Conservation (phyloP, 1,140 invertebrate species). For the Brachystomella parvula region DNA sequence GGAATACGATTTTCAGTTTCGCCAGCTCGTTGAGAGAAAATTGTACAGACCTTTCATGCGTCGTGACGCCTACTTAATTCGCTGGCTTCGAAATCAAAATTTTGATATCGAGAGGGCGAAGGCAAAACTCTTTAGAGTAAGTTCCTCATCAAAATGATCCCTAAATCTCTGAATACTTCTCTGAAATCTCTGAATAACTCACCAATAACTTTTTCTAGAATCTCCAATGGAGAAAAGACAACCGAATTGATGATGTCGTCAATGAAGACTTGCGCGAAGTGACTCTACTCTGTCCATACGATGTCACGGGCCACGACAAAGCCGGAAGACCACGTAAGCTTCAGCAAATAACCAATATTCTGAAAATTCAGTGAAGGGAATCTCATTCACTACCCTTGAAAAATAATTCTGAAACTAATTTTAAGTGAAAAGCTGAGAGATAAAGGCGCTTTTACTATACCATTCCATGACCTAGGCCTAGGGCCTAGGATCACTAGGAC, state of each 20-base stretch:
- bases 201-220: neutral
- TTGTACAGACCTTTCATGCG: neutral
- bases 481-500: neutral
- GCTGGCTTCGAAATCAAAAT: slow-evolving; percentile 2
- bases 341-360: neutral
- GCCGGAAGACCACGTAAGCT: slow-evolving; percentile 2
- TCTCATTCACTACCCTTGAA: neutral
- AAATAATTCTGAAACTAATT: neutral
- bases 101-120: neutral
- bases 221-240: slow-evolving; percentile 11
- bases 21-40: neutral
- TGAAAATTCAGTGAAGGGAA: neutral
- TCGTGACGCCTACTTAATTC: neutral
- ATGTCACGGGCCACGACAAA: neutral
- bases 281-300: neutral
- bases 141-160: neutral
- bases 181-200: neutral
- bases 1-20: slow-evolving; percentile 11
- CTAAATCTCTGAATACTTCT: neutral
- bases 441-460: neutral
- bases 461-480: neutral
- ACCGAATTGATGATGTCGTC: neutral
- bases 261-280: neutral
- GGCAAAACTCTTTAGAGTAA: slow-evolving; percentile 1
- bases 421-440: neutral